Conservation (phyloP, 2,888 invertebrate species). For the Drosophila melanocephala region DNA sequence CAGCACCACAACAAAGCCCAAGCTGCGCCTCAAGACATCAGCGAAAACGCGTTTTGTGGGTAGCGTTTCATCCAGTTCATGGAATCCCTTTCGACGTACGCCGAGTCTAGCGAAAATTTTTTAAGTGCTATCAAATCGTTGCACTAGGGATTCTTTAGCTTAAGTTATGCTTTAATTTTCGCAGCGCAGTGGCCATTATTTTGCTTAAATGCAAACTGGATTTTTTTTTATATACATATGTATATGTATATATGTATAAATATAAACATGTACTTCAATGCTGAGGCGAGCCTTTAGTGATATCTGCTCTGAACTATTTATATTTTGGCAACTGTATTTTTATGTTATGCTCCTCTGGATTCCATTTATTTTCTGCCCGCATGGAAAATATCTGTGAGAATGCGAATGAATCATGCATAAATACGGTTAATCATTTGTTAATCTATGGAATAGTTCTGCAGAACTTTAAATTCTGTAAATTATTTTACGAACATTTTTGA, state of each 20-base stretch:
- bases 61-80: constrained; percentile 84
- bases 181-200: constrained; percentile 61
- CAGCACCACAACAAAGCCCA: constrained; percentile 84
- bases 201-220: constrained; percentile 40
- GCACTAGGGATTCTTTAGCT: constrained; percentile 23
- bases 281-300: not conserved
- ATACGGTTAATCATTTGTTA: constrained; percentile 8
- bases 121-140: constrained; percentile 44
- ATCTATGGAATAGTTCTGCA: constrained; percentile 4
- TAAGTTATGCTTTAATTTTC: constrained; percentile 51
- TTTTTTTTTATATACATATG: constrained; percentile 19
- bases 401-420: constrained; percentile 24
- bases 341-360: constrained; percentile 18
- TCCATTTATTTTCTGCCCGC: constrained; percentile 53
- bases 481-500: constrained; percentile 26
- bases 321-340: constrained; percentile 10
- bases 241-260: not conserved
- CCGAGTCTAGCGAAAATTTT: constrained; percentile 85
- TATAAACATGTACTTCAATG: constrained; percentile 14
- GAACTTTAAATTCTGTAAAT: constrained; percentile 12
- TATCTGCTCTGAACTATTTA: constrained; percentile 6
- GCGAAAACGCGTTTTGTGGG: constrained; percentile 83
- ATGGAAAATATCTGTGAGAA: constrained; percentile 54
- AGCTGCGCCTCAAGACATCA: constrained; percentile 82
- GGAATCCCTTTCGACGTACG: constrained; percentile 85